Conservation (phyloP, 2,113 vertebrate species). For the Pomatorhinus ruficollis region DNA sequence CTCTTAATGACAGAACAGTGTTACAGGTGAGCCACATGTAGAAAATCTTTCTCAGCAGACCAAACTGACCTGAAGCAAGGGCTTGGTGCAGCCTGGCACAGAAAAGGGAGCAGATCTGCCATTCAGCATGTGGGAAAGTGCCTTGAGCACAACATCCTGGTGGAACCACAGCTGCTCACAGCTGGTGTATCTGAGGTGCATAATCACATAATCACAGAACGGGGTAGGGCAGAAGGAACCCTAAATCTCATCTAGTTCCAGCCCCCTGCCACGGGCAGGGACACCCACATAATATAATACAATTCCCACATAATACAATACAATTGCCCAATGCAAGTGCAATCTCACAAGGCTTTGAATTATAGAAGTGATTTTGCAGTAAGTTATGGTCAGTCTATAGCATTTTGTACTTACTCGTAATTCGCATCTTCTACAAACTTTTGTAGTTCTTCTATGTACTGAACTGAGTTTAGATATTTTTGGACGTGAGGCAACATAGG, state of each 20-base stretch:
- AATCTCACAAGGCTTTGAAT: not conserved
- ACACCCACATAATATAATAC: not conserved
- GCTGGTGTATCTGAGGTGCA: not conserved
- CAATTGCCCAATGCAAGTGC: not conserved
- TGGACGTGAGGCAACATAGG: constrained; percentile 94
- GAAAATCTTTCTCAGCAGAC: not conserved
- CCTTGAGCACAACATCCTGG: not conserved
- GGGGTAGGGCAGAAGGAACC: no score
- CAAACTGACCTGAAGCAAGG: not conserved
- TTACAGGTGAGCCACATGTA: not conserved
- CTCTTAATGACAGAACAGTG: not conserved
- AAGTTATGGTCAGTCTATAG: not conserved
- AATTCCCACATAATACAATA: not conserved
- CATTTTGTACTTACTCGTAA: constrained; percentile 88
- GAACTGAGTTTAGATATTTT: constrained; percentile 96
- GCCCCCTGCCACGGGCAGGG: not conserved
- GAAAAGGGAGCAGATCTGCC: not conserved
- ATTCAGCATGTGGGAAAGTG: not conserved
- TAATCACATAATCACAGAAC: not conserved
- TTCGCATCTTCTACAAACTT: constrained; percentile 99
- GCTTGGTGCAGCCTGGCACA: not conserved
- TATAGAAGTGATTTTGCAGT: not conserved
- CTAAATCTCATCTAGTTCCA: not conserved
- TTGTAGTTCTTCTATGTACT: constrained; percentile 97
- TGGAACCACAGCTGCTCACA: not conserved